A percentile compares a stretch with the other conserved stretches of the same genome.
Conservation (phyloP, 2,113 vertebrate genomes). For the Sporophila hypoxantha region DNA sequence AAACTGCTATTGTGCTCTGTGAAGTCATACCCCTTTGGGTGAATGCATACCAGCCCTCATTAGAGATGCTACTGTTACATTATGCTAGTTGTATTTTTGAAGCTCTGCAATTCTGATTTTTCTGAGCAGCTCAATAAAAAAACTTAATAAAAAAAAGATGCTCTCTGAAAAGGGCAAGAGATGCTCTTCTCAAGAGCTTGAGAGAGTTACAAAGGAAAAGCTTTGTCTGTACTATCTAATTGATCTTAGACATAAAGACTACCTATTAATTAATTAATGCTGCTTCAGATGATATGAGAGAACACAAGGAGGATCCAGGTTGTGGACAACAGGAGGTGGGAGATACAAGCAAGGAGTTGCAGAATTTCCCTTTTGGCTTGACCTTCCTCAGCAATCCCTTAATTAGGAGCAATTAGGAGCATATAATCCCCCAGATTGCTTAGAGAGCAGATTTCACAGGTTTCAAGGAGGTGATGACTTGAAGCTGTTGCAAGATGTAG, state of each 20-base stretch:
- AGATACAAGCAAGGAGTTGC: background rate
- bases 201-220: slow-evolving; percentile 2
- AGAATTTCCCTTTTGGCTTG: background rate
- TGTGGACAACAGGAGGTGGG: background rate
- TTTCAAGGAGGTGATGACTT: background rate
- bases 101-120: slow-evolving; percentile 21
- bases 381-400: background rate
- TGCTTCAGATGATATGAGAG: background rate
- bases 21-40: background rate
- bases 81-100: slow-evolving; percentile 40
- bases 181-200: background rate
- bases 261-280: slow-evolving; percentile 6
- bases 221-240: background rate
- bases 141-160: slow-evolving; percentile 33
- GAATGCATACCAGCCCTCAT: slow-evolving; percentile 21
- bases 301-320: background rate
- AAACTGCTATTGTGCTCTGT: background rate
- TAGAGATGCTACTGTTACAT: slow-evolving; percentile 16
- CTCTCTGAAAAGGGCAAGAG: background rate
- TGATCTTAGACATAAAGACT: background rate
- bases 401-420: background rate
- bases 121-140: slow-evolving; percentile 17
- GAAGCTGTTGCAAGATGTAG: background rate
- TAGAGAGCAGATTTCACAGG: background rate
- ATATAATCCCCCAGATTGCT: background rate